Evolutionary conservation across 2,888 invertebrate species (phyloP).

Genomic region (Microctonus aethiopoides): DNA sequence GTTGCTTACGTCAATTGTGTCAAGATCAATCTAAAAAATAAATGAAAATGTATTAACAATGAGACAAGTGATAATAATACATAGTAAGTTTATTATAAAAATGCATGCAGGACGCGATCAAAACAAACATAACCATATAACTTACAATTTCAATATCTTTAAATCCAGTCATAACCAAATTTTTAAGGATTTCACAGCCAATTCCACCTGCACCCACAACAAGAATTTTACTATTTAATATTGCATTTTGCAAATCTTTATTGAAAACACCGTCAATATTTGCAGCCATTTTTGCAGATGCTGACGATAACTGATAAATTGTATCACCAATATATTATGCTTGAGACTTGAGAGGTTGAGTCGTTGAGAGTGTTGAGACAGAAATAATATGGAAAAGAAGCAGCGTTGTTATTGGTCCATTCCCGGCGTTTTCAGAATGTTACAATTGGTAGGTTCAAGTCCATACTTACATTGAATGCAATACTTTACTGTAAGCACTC

Average conservation of each 20-base stretch:
- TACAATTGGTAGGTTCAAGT: too few species aligned
- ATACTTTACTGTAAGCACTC: too few species aligned
- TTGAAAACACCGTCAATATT: slow-evolving; percentile 76
- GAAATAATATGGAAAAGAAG: too few species aligned
- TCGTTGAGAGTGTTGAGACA: too few species aligned
- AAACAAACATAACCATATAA: slow-evolving; percentile 46
- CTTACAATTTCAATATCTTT: slow-evolving; percentile 93
- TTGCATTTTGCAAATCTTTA: slow-evolving; percentile 74
- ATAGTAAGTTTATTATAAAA: not conserved
- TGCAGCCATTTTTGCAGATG: slow-evolving; percentile 75
- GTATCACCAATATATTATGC: not conserved
- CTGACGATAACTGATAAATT: not conserved
- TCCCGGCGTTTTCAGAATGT: too few species aligned
- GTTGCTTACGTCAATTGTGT: slow-evolving; percentile 99
- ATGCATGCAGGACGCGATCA: not conserved
- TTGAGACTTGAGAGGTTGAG: not conserved
- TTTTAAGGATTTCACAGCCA: slow-evolving; percentile 98
- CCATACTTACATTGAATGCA: too few species aligned
- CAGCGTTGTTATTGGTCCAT: too few species aligned
- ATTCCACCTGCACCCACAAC: slow-evolving; percentile 99
- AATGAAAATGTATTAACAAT: not conserved
- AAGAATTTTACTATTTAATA: slow-evolving; percentile 79
- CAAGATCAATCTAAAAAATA: slow-evolving; percentile 92
- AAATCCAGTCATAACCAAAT: slow-evolving; percentile 95
- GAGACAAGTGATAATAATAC: not conserved